Evolutionary conservation across 2,113 vertebrate genomes (phyloP), one percentile per base, ranked within the genome.

Genomic region (Neomonachus schauinslandi): DNA sequence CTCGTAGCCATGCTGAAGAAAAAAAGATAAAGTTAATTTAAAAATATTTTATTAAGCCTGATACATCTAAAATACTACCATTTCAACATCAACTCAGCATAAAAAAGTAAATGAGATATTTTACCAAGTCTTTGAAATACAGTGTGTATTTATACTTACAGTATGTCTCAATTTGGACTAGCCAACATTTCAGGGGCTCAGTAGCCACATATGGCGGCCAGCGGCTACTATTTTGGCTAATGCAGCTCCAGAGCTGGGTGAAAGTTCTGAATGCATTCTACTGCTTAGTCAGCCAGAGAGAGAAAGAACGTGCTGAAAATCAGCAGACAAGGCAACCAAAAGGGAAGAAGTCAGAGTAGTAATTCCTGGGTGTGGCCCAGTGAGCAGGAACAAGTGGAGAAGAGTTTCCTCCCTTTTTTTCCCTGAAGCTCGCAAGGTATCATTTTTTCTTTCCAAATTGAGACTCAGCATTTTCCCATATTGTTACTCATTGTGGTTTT

Each of bases 41-140:
- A 86, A 92, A 88, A 46, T 82, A 86, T 36, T 89, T 93, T 84
- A 83, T 84, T 67, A 39, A 81, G 69, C 36, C 85, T 46, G 36
- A 2, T 67, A 22, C 61, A 65, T 86, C 57, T 94, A 69, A 69
- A 76, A 80, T 61, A 71, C 26, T 76, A 46, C 46, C 19, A 57
- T 90, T 86, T 97, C 21, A 77, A 7, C 15, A 77, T 46, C 46
- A 42, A 77, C 13, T 49, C 18, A 88, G 0, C 86, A 31, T 83
- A 33, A 69, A 90, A 67, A 86, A 36, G 63, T 57, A 76, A 89
- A 22, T 88, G 57, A 76, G 67, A 22, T 91, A 31, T 74, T 90
- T 85, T 95, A n/a, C 9, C 53, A 36, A 74, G 61, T 83, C 79
- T 94, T 89, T 93, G 85, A 94, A 83, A 87, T 59, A 53, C 51